phyloP scores from a whole-genome alignment of 2,113 vertebrate species.

The Vulpes lagopus region DNA sequence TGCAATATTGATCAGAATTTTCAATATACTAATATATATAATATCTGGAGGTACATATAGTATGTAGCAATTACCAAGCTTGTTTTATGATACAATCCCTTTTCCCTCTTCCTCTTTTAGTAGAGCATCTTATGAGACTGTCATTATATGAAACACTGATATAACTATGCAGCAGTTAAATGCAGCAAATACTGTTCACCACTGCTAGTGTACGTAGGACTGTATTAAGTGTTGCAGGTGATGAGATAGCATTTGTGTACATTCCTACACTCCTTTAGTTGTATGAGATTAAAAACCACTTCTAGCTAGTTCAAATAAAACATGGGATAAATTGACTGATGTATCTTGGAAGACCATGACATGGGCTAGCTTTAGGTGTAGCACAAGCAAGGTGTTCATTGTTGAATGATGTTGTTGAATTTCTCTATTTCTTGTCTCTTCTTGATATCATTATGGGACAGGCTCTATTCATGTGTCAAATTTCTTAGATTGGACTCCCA shows the following conservation, averaged over 20 bases:
- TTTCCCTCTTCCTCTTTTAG: not conserved
- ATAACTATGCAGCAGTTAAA: not conserved
- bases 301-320: not conserved
- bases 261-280: not conserved
- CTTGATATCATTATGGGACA: not conserved
- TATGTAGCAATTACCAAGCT: not conserved
- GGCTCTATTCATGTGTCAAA: not conserved
- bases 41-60: not conserved
- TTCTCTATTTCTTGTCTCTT: not conserved
- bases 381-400: not conserved
- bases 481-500: not conserved
- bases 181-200: not conserved
- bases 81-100: not conserved
- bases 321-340: not conserved
- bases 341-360: not conserved
- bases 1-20: not conserved
- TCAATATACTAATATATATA: not conserved
- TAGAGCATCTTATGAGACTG: not conserved
- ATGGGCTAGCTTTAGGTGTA: not conserved
- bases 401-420: not conserved
- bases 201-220: not conserved
- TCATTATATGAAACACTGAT: not conserved
- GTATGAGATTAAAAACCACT: not conserved
- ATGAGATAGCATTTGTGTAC: not conserved
- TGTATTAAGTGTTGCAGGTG: not conserved